Conservation (phyloP, 2,888 invertebrate genomes). For the Ectemnius cavifrons region DNA sequence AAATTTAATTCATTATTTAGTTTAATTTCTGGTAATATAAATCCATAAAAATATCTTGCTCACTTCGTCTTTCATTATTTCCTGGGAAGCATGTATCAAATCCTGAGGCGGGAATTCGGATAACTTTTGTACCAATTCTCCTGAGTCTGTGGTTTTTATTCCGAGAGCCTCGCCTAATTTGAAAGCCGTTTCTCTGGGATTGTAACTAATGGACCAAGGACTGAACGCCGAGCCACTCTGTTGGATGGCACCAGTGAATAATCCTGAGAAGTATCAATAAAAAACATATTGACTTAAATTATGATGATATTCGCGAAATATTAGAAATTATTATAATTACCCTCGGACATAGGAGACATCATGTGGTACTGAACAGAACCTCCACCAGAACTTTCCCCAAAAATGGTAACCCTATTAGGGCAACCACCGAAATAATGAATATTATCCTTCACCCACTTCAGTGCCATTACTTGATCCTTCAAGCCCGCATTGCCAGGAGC, state of each 20-base stretch:
- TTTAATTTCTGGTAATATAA: not conserved
- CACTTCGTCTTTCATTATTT: slow-evolving; percentile 47
- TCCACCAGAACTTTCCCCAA: slow-evolving; percentile 67
- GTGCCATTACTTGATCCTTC: slow-evolving; percentile 71
- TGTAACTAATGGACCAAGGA: slow-evolving; percentile 65
- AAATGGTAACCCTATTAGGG: slow-evolving; percentile 67
- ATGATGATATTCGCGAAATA: not conserved
- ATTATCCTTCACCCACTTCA: slow-evolving; percentile 72
- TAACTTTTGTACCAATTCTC: slow-evolving; percentile 67
- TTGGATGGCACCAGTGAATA: slow-evolving; percentile 68
- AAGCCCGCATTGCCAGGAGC: slow-evolving; percentile 72
- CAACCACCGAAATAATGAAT: slow-evolving; percentile 72
- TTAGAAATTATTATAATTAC: slow-evolving; percentile 39
- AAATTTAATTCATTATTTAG: not conserved
- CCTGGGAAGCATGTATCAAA: slow-evolving; percentile 58
- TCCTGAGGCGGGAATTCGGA: slow-evolving; percentile 62
- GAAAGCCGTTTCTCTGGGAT: slow-evolving; percentile 67
- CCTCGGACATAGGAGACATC: slow-evolving; percentile 72
- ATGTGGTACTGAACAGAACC: slow-evolving; percentile 68
- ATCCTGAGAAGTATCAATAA: slow-evolving; percentile 51
- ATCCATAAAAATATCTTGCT: slow-evolving; percentile 4
- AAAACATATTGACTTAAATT: not conserved
- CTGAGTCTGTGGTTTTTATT: slow-evolving; percentile 66
- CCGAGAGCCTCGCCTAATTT: slow-evolving; percentile 70
- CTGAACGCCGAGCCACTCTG: slow-evolving; percentile 69